phyloP scores from a whole-genome alignment of 2,113 vertebrate genomes.

The Syngnathus typhle region DNA sequence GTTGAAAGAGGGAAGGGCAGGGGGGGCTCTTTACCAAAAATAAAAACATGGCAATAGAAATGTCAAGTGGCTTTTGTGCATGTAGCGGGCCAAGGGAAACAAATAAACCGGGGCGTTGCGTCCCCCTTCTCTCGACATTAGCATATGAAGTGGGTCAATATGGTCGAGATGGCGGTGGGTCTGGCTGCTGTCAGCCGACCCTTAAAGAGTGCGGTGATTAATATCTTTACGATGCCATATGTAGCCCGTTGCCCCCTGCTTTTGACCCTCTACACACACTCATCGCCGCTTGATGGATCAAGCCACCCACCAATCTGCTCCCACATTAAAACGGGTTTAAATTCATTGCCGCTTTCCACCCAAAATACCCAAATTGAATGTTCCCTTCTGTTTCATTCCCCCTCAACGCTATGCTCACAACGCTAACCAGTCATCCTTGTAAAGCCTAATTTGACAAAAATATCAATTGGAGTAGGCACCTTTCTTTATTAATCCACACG shows the following conservation, averaged over 20 bases:
- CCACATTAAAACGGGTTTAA: constrained; percentile 29
- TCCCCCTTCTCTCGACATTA: constrained; percentile 73
- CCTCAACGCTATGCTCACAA: background rate
- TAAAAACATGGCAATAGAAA: constrained; percentile 74
- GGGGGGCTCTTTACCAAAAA: constrained; percentile 70
- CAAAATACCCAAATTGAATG: background rate
- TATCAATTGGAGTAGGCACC: too few relatives aligned
- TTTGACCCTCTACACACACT: constrained; percentile 50
- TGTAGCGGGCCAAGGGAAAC: constrained; percentile 67
- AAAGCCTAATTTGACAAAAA: background rate
- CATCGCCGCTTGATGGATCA: constrained; percentile 39
- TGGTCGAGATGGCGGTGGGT: constrained; percentile 74
- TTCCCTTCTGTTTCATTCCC: background rate
- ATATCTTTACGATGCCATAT: constrained; percentile 96
- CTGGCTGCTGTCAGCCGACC: constrained; percentile 81
- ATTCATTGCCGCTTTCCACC: constrained; percentile 7
- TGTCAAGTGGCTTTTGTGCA: constrained; percentile 73
- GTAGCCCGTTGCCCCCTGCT: constrained; percentile 77
- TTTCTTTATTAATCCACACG: too few relatives aligned
- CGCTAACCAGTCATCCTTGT: too few relatives aligned
- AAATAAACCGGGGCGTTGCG: constrained; percentile 73
- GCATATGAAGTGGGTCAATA: constrained; percentile 87
- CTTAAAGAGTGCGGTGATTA: constrained; percentile 89
- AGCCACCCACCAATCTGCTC: constrained; percentile 61
- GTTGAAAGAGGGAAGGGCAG: constrained; percentile 39